Evolutionary conservation across 2,113 vertebrate species (phyloP).

Genomic region (Vidua macroura): DNA sequence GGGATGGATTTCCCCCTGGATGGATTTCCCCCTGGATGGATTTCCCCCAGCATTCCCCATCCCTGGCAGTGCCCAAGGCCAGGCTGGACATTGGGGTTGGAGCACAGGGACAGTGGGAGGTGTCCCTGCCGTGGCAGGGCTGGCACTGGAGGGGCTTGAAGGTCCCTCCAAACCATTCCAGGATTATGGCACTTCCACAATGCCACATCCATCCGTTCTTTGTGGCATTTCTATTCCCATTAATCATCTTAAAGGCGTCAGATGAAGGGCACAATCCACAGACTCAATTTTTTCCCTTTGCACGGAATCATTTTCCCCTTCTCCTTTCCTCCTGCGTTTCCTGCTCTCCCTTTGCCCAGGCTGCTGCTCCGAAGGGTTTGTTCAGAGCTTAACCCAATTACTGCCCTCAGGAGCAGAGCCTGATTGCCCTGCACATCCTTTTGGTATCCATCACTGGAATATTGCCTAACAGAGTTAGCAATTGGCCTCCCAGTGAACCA

Average conservation of each 20-base stretch:
- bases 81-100: neutral
- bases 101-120: neutral
- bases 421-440: conserved; percentile 39
- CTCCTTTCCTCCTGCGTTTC: neutral
- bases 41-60: neutral
- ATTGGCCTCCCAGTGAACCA: conserved; percentile 30
- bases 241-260: neutral
- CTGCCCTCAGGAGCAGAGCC: conserved; percentile 24
- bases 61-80: neutral
- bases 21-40: too few species aligned
- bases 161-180: neutral
- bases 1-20: neutral
- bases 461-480: neutral
- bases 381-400: conserved; percentile 51
- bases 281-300: neutral
- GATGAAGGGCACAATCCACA: neutral
- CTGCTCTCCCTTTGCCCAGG: neutral
- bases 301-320: neutral
- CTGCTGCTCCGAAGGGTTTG: neutral
- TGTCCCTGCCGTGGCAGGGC: neutral
- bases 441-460: conserved; percentile 35
- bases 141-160: rapidly evolving
- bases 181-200: neutral
- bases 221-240: neutral
- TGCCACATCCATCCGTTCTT: rapidly evolving